Percentiles rank a stretch among this genome's conserved stretches.
Evolutionary conservation across 35 echinoderm and acorn worm genomes (phyloP).

Genomic region (Anneissia japonica): DNA sequence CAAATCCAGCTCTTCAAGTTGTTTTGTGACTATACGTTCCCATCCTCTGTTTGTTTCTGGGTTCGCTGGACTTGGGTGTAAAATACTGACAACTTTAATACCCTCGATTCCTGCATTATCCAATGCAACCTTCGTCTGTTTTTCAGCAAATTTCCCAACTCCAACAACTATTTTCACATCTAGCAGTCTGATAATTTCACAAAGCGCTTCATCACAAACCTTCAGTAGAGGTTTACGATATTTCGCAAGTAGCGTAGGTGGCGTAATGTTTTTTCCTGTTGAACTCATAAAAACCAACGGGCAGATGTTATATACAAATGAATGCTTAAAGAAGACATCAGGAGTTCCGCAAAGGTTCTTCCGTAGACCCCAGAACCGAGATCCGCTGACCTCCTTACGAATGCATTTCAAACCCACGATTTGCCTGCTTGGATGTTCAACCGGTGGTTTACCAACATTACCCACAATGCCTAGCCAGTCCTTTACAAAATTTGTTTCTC

Average conservation of each 20-base stretch:
- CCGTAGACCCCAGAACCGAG: conserved; percentile 84
- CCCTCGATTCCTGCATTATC: conserved; percentile 54
- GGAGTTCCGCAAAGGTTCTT: conserved; percentile 76
- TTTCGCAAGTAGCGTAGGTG: conserved; percentile 47
- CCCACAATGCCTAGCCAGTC: conserved; percentile 82
- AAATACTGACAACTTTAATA: conserved; percentile 51
- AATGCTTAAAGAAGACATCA: conserved; percentile 62
- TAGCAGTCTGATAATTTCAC: conserved; percentile 59
- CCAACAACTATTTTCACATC: conserved; percentile 77
- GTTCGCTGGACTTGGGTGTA: conserved; percentile 89
- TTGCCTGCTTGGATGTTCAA: conserved; percentile 81
- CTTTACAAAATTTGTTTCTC: conserved; percentile 61
- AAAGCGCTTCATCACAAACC: conserved; percentile 63
- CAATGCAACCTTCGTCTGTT: conserved; percentile 55
- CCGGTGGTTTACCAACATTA: conserved; percentile 76
- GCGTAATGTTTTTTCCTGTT: conserved; percentile 85
- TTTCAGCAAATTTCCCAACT: conserved; percentile 87
- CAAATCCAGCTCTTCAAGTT: conserved; percentile 66
- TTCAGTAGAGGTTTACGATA: conserved; percentile 63
- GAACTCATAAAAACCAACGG: conserved; percentile 81
- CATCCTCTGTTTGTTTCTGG: conserved; percentile 81
- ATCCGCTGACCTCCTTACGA: conserved; percentile 84
- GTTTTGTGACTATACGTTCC: conserved; percentile 61
- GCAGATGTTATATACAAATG: conserved; percentile 93
- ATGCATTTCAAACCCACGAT: conserved; percentile 70